These are phyloP conservation scores for Zosterops borbonicus DNA, from an alignment of 2,113 vertebrate genomes.

Conservation along the genomic window DNA sequence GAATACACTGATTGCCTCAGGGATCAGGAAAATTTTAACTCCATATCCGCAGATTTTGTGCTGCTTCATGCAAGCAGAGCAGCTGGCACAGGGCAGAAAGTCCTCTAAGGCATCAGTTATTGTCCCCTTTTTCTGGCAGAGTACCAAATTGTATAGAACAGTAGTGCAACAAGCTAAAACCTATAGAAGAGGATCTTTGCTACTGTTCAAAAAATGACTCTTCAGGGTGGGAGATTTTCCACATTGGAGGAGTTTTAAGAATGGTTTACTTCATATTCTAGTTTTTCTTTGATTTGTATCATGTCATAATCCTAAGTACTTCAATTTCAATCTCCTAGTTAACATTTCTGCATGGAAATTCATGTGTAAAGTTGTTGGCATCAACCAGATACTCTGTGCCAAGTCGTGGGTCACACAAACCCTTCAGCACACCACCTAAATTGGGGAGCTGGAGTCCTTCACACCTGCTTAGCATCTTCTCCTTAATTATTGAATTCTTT, in stretches of 20 bases:
- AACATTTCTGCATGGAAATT: neutral
- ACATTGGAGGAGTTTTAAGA: neutral
- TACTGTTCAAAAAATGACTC: neutral
- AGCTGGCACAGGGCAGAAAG: neutral
- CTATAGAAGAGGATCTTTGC: neutral
- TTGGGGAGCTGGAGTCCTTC: neutral
- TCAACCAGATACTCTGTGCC: neutral
- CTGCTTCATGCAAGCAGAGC: neutral
- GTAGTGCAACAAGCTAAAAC: neutral
- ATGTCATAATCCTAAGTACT: neutral
- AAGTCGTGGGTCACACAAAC: neutral
- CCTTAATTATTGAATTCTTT: neutral
- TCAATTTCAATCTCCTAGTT: neutral
- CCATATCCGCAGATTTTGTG: neutral
- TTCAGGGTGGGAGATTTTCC: neutral
- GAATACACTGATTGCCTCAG: slow-evolving; percentile 39
- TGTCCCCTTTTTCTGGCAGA: neutral
- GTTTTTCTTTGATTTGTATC: neutral
- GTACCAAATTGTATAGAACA: neutral
- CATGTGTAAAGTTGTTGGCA: neutral
- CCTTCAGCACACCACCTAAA: neutral
- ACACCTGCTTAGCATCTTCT: neutral
- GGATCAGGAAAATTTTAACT: neutral
- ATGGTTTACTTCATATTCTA: neutral
- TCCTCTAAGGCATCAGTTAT: neutral